phyloP scores from a whole-genome alignment of 2,113 vertebrate genomes.

The Salvelinus fontinalis region DNA sequence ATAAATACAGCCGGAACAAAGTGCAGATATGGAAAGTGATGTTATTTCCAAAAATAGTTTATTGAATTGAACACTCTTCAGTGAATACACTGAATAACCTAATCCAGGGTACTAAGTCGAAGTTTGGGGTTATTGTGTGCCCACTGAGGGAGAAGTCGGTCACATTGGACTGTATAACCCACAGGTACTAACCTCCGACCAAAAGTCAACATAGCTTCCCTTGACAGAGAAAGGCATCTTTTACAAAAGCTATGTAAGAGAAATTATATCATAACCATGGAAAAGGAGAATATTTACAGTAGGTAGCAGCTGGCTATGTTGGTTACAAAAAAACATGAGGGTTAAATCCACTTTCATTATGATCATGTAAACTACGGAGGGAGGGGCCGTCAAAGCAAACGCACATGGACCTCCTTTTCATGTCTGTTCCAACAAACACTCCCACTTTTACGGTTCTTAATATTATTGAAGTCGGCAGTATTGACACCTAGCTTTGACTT shows the following conservation, averaged over 20 bases:
- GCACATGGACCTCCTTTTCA: conserved; percentile 9
- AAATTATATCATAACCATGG: conserved; percentile 1
- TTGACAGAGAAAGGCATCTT: neutral
- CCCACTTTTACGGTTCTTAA: neutral
- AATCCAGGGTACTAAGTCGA: too few species aligned
- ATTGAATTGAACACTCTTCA: neutral
- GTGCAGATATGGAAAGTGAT: neutral
- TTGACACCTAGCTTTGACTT: conserved; percentile 39
- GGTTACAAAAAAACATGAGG: neutral
- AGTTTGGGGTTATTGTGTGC: neutral
- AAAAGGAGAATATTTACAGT: conserved; percentile 7
- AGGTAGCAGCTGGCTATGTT: neutral
- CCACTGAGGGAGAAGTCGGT: neutral
- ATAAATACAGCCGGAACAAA: neutral
- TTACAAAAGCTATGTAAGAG: neutral
- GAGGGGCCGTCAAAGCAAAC: neutral
- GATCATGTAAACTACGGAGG: neutral
- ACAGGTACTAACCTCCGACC: neutral
- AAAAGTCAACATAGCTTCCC: neutral
- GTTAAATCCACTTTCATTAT: conserved; percentile 3
- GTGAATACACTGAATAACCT: neutral
- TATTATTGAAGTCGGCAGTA: conserved; percentile 53
- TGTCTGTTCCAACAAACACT: conserved; percentile 20
- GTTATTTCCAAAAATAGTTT: neutral
- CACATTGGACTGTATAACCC: neutral